Evolutionary conservation across 2,113 vertebrate species (phyloP).

Genomic region (Orthonyx spaldingii): DNA sequence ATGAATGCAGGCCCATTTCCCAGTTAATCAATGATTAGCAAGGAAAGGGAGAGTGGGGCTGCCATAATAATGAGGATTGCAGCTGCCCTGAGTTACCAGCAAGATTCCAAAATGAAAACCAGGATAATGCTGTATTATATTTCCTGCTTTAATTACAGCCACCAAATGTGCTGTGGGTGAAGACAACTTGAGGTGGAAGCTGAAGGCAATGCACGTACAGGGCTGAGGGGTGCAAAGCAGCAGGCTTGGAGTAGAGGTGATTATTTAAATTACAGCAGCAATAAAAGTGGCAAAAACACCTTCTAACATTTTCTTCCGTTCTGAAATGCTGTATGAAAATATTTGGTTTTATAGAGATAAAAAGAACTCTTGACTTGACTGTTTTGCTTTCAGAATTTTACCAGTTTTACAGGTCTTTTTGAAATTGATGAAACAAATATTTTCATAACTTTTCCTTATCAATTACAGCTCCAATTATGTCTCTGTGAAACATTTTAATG

Average conservation of each 20-base stretch:
- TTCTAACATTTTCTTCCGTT: not conserved
- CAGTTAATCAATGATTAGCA: not conserved
- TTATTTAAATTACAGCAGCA: not conserved
- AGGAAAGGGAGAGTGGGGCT: not conserved
- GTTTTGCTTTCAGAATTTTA: not conserved
- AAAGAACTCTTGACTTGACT: not conserved
- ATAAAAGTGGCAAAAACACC: not conserved
- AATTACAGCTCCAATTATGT: not conserved
- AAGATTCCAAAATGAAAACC: not conserved
- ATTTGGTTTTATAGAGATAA: not conserved
- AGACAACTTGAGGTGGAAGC: not conserved
- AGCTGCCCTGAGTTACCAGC: not conserved
- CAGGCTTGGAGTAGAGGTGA: not conserved
- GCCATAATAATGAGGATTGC: not conserved
- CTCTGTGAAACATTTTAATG: not conserved
- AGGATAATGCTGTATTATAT: not conserved
- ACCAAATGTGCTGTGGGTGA: not conserved
- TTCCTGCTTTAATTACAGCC: not conserved
- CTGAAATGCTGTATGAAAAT: not conserved
- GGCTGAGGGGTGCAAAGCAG: not conserved
- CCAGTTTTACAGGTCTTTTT: not conserved
- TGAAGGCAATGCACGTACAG: not conserved
- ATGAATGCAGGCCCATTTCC: not conserved
- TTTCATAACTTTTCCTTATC: not conserved
- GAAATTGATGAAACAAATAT: not conserved